Conservation (phyloP, 2,888 invertebrate species). For the Esperia sulphurella region DNA sequence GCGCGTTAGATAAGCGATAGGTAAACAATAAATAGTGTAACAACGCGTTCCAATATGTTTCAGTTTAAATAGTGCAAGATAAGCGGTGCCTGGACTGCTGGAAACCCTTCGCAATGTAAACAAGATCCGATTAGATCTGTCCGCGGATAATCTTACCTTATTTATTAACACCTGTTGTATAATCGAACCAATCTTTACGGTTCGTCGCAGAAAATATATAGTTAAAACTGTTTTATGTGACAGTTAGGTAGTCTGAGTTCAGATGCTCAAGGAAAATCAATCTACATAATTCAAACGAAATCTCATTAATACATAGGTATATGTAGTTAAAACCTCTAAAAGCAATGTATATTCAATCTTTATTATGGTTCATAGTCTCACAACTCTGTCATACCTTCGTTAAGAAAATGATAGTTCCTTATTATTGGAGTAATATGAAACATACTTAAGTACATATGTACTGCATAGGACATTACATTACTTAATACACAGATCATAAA, state of each 20-base stretch:
- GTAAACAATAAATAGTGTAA: slow-evolving; percentile 64
- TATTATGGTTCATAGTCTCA: too few species aligned
- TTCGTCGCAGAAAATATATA: slow-evolving; percentile 17
- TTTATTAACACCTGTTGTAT: slow-evolving; percentile 61
- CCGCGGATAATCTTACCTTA: slow-evolving; percentile 57
- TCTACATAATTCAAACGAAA: too few species aligned
- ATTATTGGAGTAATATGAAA: too few species aligned
- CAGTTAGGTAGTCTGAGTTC: too few species aligned
- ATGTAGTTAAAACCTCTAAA: too few species aligned
- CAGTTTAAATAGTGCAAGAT: slow-evolving; percentile 54
- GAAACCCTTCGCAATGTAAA: slow-evolving; percentile 60
- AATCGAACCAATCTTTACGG: slow-evolving; percentile 46
- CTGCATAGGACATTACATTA: background rate
- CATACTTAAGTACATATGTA: too few species aligned
- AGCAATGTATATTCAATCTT: too few species aligned
- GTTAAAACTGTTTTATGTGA: background rate
- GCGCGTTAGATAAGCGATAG: slow-evolving; percentile 52
- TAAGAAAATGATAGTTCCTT: too few species aligned
- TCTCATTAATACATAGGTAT: too few species aligned
- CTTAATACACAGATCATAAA: slow-evolving; percentile 5
- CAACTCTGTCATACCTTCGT: too few species aligned
- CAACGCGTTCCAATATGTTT: slow-evolving; percentile 57
- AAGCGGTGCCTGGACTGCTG: slow-evolving; percentile 34
- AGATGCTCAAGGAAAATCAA: too few species aligned
- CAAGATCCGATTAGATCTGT: slow-evolving; percentile 68